phyloP scores from a whole-genome alignment of 1,140 invertebrate species.

The Drosophila carrolli region DNA sequence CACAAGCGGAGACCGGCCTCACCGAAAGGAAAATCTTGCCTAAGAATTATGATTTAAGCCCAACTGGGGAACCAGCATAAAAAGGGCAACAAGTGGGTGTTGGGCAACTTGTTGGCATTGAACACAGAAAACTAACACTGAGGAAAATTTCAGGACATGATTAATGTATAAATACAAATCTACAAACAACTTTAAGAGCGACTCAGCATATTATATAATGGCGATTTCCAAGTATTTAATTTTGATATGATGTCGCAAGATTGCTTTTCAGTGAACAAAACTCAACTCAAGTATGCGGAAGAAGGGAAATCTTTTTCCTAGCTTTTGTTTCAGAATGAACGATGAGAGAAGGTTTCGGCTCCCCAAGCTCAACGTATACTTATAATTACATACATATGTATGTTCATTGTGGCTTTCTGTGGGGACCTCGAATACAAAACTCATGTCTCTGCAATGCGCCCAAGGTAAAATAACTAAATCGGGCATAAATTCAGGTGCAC shows the following conservation, averaged over 20 bases:
- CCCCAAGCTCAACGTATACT: slow-evolving; percentile 2
- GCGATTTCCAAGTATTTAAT: no score
- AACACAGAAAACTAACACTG: not conserved
- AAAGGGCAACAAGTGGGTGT: slow-evolving; percentile 42
- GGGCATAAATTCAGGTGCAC: slow-evolving; percentile 13
- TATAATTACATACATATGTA: slow-evolving; percentile 1
- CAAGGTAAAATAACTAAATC: slow-evolving; percentile 44
- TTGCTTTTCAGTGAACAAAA: not conserved
- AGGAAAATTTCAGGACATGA: no score
- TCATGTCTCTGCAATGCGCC: slow-evolving; percentile 7
- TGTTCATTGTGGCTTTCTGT: slow-evolving; percentile 2
- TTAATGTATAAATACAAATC: no score
- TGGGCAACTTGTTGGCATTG: slow-evolving; percentile 13
- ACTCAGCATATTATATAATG: no score
- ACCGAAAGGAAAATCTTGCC: slow-evolving; percentile 52
- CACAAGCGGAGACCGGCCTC: slow-evolving; percentile 1
- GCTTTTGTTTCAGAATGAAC: slow-evolving; percentile 23
- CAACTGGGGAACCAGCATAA: not conserved
- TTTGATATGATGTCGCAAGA: no score
- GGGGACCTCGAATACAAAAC: slow-evolving; percentile 9
- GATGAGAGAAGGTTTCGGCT: not conserved
- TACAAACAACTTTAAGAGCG: no score
- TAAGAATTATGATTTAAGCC: slow-evolving; percentile 28
- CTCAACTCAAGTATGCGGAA: not conserved
- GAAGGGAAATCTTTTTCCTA: slow-evolving; percentile 19